Conservation (phyloP, 2,888 invertebrate genomes). For the Palloptera scutellata region DNA sequence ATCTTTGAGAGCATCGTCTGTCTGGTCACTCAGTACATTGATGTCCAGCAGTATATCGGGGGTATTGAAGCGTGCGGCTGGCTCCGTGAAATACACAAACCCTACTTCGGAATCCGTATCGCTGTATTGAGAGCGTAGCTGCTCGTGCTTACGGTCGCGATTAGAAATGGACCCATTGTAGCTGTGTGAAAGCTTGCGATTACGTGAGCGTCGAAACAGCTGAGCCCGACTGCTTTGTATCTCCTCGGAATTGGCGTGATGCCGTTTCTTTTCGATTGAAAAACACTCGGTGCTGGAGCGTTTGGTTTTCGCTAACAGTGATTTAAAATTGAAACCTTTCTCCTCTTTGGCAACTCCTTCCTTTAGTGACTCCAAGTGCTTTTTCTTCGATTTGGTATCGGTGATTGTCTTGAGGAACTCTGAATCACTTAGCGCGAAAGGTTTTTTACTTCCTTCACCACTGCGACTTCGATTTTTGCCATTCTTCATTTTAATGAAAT, state of each 20-base stretch:
- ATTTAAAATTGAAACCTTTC: slow-evolving; percentile 59
- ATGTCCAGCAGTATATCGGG: slow-evolving; percentile 62
- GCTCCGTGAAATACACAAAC: slow-evolving; percentile 47
- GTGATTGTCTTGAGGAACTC: slow-evolving; percentile 58
- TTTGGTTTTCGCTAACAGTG: slow-evolving; percentile 59
- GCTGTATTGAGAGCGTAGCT: slow-evolving; percentile 54
- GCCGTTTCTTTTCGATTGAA: slow-evolving; percentile 57
- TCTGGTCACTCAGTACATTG: slow-evolving; percentile 58
- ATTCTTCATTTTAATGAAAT: slow-evolving; percentile 60
- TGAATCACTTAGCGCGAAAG: slow-evolving; percentile 62
- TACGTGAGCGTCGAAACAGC: slow-evolving; percentile 57
- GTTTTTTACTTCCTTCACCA: slow-evolving; percentile 47
- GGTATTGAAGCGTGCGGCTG: slow-evolving; percentile 50
- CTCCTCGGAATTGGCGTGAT: slow-evolving; percentile 59
- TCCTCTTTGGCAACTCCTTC: slow-evolving; percentile 41
- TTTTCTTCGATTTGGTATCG: slow-evolving; percentile 44
- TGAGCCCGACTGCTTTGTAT: slow-evolving; percentile 46
- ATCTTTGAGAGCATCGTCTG: slow-evolving; percentile 38
- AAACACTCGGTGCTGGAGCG: slow-evolving; percentile 61
- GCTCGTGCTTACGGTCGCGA: slow-evolving; percentile 50
- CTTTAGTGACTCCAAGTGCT: slow-evolving; percentile 41
- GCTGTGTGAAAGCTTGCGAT: slow-evolving; percentile 62
- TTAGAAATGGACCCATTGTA: slow-evolving; percentile 56
- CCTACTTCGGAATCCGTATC: slow-evolving; percentile 56
- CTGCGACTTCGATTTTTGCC: slow-evolving; percentile 45